Base-by-base conservation (phyloP, 2,113 vertebrate genomes). In the Himantopus leucocephalus region DNA sequence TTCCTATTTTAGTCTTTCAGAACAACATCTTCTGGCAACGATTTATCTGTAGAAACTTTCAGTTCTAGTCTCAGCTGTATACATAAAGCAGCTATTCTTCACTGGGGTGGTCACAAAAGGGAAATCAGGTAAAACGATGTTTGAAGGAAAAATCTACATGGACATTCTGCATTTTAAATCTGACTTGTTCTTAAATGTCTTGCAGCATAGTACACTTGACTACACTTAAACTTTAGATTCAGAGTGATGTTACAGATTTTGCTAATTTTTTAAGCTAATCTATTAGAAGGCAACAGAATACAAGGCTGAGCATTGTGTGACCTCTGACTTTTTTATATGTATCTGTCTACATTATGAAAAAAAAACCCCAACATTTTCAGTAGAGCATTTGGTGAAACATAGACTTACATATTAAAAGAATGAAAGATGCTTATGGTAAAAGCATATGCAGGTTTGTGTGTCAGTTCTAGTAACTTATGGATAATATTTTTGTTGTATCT, bases 141-240 rank as follows among this genome's bases (percentile, higher is more conserved):
- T 94, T 97, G 85, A 96, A 97, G 83, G 67, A 74, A 97, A 73
- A 95, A 92, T 94, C 87, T 97, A 35, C 93, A 95, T 96, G 78
- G 92, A 89, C 83, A 88, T 92, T 20, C 68, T 97, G 79, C 45
- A 86, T 97, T 97, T 98, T 96, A 90, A 97, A 90, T 91, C 86
- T 58, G 18, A 52, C 72, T 95, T 63, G 56, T 58, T 96, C 59
- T 78, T 85, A 96, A 95, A 81, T 94, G 58, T 72, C 59, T 88
- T 95, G 60, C 91, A 90, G 79, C 87, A 71, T 48, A 60, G 21
- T 77, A 56, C 39, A 80, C 47, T 92, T 94, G 26, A 48, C 47
- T 83, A 85, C 53, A 88, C 50, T 77, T 94, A 88, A 90, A 83
- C 41, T 85, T 96, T 41, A 88, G 85, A 96, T 94, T 73, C 67